Evolutionary conservation across 2,888 invertebrate species (phyloP).

Genomic region (Leucoma salicis): DNA sequence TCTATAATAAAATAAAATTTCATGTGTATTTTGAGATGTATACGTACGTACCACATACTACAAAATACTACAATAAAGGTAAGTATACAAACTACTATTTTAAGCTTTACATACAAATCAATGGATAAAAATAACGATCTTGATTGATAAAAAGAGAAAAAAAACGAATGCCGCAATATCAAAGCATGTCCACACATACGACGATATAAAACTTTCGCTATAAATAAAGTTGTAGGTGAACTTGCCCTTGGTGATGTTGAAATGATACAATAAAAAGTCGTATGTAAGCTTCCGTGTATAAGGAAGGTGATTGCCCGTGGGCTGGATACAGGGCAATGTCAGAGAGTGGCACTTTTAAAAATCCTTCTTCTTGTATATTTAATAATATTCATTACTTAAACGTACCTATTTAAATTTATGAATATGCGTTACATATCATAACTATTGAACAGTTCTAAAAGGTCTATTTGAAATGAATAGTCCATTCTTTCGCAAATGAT

Average conservation of each 20-base stretch:
- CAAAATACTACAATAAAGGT: too few relatives aligned
- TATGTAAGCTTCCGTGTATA: constrained; percentile 42
- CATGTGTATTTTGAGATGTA: too few relatives aligned
- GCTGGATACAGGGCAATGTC: constrained; percentile 58
- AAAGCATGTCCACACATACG: constrained; percentile 12
- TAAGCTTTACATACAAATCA: too few relatives aligned
- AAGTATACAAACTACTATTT: too few relatives aligned
- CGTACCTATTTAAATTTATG: background rate
- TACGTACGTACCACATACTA: too few relatives aligned
- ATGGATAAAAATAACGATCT: too few relatives aligned
- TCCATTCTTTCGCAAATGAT: background rate
- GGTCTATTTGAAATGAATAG: background rate
- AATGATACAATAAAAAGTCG: constrained; percentile 32
- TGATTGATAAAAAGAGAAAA: too few relatives aligned
- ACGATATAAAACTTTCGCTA: constrained; percentile 31
- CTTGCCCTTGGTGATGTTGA: constrained; percentile 45
- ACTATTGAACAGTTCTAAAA: background rate
- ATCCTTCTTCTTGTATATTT: constrained; percentile 37
- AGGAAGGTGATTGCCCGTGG: constrained; percentile 68
- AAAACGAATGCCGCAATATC: too few relatives aligned
- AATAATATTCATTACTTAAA: constrained; percentile 2
- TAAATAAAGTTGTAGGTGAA: constrained; percentile 30
- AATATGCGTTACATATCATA: background rate
- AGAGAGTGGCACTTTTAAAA: constrained; percentile 54
- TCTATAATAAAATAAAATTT: too few relatives aligned